Evolutionary conservation across 2,797 vertebrate species (phyloP).

Genomic region (Pampus argenteus): DNA sequence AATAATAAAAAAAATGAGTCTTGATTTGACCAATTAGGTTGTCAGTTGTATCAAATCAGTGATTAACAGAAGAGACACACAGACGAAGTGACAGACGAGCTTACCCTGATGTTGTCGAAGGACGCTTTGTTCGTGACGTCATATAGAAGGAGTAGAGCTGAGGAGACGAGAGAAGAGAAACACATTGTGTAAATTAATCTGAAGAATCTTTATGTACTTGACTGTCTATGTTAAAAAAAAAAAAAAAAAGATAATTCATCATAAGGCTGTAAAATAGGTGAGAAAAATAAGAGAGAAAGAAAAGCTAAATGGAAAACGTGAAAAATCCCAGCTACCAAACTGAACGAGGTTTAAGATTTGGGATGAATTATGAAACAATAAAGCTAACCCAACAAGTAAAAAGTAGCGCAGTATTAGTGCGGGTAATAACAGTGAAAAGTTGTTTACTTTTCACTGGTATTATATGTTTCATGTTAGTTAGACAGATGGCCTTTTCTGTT

Average conservation of each 20-base stretch:
- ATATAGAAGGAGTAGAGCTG: conserved; percentile 94
- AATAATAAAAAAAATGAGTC: too few species aligned
- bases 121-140: conserved; percentile 94
- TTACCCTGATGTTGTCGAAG: conserved; percentile 93
- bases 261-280: neutral
- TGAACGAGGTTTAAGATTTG: neutral
- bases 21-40: too few species aligned
- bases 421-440: too few species aligned
- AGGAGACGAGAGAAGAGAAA: conserved; percentile 32
- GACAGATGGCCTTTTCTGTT: too few species aligned
- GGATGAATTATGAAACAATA: neutral
- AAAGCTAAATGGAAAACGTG: neutral
- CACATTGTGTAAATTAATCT: neutral
- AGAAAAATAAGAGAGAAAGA: neutral
- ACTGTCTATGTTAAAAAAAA: neutral
- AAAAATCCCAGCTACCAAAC: neutral
- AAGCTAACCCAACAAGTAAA: neutral
- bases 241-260: neutral
- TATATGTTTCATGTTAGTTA: too few species aligned
- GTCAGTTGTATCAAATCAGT: too few species aligned
- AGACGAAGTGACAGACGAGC: neutral
- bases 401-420: too few species aligned
- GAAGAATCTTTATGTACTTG: neutral
- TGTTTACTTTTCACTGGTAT: too few species aligned
- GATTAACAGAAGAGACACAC: neutral